These are phyloP conservation scores for Caerostris extrusa DNA, from an alignment of 1,140 invertebrate genomes.

Conservation along the genomic window DNA sequence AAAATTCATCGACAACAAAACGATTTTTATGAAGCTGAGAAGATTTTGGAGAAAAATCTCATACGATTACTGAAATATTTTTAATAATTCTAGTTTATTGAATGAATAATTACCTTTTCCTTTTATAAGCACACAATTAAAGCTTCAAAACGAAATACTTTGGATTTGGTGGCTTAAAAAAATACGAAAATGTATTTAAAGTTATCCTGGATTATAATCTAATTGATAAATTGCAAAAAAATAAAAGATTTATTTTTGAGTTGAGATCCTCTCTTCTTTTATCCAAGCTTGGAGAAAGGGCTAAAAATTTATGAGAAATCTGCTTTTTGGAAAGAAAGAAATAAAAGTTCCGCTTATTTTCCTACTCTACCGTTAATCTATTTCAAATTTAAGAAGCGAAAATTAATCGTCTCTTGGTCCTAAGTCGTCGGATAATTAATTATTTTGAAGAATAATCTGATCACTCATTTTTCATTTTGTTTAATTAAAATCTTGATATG, in stretches of 20 bases:
- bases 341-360: slow-evolving; percentile 11
- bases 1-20: no score
- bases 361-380: slow-evolving; percentile 54
- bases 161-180: not conserved
- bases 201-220: not conserved
- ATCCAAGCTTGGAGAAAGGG: not conserved
- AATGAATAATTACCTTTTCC: not conserved
- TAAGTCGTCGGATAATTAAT: slow-evolving; percentile 75
- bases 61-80: no score
- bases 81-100: not conserved
- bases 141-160: not conserved
- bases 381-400: slow-evolving; percentile 71
- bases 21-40: no score
- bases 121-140: not conserved
- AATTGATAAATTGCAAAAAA: not conserved
- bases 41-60: no score
- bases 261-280: not conserved
- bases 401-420: slow-evolving; percentile 63
- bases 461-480: slow-evolving; percentile 75
- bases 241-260: not conserved
- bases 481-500: slow-evolving; percentile 70
- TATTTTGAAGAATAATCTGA: slow-evolving; percentile 73
- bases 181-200: not conserved
- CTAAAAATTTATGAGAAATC: not conserved
- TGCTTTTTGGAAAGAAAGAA: not conserved